phyloP scores from a whole-genome alignment of 2,113 vertebrate species.

The Ardeotis arabs region DNA sequence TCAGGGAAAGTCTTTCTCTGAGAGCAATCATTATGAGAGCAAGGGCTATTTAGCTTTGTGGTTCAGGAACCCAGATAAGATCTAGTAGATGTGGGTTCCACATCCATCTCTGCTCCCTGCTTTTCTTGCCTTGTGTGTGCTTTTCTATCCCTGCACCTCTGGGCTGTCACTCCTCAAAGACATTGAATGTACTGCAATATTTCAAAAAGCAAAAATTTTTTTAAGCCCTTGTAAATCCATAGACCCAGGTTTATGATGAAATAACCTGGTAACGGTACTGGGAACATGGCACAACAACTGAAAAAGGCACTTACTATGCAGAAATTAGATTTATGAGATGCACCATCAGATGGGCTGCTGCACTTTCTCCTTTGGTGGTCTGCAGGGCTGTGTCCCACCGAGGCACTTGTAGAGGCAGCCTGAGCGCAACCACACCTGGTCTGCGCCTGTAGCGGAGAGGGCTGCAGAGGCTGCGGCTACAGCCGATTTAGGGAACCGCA shows the following conservation, averaged over 20 bases:
- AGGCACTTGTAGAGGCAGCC: not conserved
- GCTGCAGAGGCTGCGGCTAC: not conserved
- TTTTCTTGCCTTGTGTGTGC: not conserved
- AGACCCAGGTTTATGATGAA: not conserved
- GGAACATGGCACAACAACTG: accelerated
- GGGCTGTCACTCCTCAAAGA: not conserved
- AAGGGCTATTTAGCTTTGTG: not conserved
- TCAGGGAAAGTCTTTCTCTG: not conserved
- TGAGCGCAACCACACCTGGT: not conserved
- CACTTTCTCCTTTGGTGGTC: not conserved
- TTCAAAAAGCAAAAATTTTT: not conserved
- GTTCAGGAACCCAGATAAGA: not conserved
- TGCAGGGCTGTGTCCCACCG: not conserved
- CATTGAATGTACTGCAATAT: not conserved
- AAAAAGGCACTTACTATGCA: not conserved
- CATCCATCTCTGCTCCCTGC: not conserved
- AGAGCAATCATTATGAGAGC: not conserved
- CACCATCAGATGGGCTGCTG: not conserved
- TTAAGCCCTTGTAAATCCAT: not conserved
- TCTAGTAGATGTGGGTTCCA: not conserved
- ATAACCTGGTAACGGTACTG: not conserved
- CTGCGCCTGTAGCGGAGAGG: not conserved
- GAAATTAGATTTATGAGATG: not conserved
- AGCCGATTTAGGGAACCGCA: not conserved
- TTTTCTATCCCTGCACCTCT: not conserved